Conservation (phyloP, 64 coral and sea anemone species). For the Dendronephthya gigantea region DNA sequence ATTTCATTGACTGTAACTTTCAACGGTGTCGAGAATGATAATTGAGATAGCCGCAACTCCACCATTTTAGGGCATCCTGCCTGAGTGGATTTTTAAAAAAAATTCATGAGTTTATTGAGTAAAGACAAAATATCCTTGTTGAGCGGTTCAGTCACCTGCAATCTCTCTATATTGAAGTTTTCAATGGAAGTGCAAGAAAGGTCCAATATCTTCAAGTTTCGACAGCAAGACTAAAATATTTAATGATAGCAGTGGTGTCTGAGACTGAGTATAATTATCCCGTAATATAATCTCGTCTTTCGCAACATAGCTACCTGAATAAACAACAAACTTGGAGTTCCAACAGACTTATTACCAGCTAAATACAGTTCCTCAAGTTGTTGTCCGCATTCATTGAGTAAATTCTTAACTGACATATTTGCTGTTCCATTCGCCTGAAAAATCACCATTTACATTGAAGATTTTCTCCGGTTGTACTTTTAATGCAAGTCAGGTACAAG, state of each 20-base stretch:
- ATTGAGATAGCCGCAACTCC: neutral
- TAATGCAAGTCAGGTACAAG: too few relatives aligned
- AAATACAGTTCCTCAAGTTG: neutral
- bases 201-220: neutral
- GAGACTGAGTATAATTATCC: too few relatives aligned
- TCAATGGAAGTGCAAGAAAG: neutral
- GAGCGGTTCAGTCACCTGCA: neutral
- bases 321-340: neutral
- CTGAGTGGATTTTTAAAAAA: neutral
- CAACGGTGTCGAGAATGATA: neutral
- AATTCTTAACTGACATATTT: neutral
- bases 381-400: neutral
- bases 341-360: neutral
- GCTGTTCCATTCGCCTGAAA: neutral
- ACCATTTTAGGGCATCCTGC: neutral
- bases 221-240: neutral
- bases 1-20: neutral
- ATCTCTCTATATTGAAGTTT: neutral
- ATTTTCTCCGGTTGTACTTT: too few relatives aligned
- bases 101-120: too few relatives aligned
- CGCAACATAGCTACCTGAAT: too few relatives aligned
- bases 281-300: too few relatives aligned
- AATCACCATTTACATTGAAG: neutral
- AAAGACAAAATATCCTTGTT: neutral
- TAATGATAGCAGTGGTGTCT: too few relatives aligned